Conservation (phyloP, 2,797 vertebrate species). For the Pelochelys cantorii region DNA sequence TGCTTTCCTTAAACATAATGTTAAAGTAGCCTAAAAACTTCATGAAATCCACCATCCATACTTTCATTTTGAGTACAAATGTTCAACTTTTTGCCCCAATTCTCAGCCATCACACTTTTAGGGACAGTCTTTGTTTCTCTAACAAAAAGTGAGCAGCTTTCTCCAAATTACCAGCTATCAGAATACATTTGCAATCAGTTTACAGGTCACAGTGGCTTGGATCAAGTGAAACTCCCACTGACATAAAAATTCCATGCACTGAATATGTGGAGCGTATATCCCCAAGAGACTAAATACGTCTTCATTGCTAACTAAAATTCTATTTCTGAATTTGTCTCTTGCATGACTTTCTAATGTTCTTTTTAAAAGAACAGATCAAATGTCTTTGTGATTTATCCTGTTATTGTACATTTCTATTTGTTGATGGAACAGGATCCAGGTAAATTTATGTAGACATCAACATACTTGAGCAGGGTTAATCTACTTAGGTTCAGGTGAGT, state of each 20-base stretch:
- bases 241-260: neutral
- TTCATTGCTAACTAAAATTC: constrained; percentile 14
- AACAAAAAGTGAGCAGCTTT: neutral
- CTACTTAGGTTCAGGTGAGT: constrained; percentile 98
- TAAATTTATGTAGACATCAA: constrained; percentile 81
- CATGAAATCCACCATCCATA: neutral
- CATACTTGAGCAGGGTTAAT: constrained; percentile 88
- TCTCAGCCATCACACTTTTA: neutral
- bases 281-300: neutral
- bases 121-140: neutral
- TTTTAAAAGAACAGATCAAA: constrained; percentile 33
- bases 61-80: constrained; percentile 13
- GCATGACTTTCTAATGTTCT: constrained; percentile 27
- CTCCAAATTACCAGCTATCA: neutral
- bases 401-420: constrained; percentile 63
- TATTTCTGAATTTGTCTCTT: constrained; percentile 5
- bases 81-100: neutral
- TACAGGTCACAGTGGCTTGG: neutral
- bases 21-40: neutral
- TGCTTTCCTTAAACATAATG: constrained; percentile 2
- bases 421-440: constrained; percentile 82
- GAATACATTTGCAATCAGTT: neutral
- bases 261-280: neutral
- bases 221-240: neutral
- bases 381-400: neutral